These are phyloP conservation scores for Drosophila orena DNA, from an alignment of 1,140 invertebrate species.

Conservation along the genomic window DNA sequence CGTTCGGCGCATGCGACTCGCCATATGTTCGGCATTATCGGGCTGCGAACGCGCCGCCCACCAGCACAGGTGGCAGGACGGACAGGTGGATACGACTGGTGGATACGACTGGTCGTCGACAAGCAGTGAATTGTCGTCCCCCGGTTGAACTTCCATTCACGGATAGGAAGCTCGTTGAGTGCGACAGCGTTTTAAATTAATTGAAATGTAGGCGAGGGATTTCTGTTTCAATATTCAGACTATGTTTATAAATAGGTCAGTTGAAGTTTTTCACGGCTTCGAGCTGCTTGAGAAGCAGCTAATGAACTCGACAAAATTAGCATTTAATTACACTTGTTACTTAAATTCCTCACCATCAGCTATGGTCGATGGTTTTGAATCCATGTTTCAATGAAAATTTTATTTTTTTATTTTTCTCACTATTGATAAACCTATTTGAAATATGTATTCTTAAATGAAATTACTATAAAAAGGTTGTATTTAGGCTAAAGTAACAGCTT, in stretches of 20 bases:
- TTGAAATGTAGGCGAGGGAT: constrained; percentile 31
- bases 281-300: constrained; percentile 13
- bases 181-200: constrained; percentile 37
- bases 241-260: constrained; percentile 6
- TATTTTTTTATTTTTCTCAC: too few relatives aligned
- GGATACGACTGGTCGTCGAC: constrained; percentile 23
- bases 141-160: constrained; percentile 29
- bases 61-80: constrained; percentile 23
- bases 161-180: constrained; percentile 20
- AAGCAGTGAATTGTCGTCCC: neutral
- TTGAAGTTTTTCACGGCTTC: constrained; percentile 15
- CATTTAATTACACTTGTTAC: neutral
- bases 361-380: too few relatives aligned
- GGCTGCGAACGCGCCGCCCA: constrained; percentile 16
- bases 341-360: too few relatives aligned
- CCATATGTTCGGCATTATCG: constrained; percentile 62
- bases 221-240: constrained; percentile 16
- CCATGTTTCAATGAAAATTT: too few relatives aligned
- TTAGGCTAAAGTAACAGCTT: neutral
- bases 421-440: neutral
- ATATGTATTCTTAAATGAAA: constrained; percentile 22
- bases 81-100: constrained; percentile 31
- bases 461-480: neutral
- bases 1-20: constrained; percentile 42
- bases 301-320: neutral